Evolutionary conservation across 2,888 invertebrate genomes (phyloP).

Genomic region (Campopleginae sp.): DNA sequence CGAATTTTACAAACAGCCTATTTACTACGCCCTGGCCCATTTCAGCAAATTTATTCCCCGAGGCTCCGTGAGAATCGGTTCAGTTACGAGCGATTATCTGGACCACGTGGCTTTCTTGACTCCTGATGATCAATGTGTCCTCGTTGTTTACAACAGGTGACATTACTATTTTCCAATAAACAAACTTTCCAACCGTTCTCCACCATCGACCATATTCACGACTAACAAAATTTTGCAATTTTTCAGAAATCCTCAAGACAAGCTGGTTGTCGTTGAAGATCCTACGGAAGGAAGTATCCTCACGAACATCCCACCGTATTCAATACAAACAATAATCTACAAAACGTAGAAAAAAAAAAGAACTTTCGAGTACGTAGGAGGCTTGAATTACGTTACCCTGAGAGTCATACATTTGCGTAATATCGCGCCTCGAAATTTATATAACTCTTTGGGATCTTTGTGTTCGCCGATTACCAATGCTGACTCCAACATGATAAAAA

Average conservation of each 20-base stretch:
- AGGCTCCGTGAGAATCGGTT: slow-evolving; percentile 85
- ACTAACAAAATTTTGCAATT: background rate
- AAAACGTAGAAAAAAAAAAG: slow-evolving; percentile 39
- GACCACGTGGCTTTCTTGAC: slow-evolving; percentile 85
- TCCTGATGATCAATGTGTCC: slow-evolving; percentile 85
- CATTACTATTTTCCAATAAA: slow-evolving; percentile 62
- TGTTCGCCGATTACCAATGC: no score
- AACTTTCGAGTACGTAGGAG: background rate
- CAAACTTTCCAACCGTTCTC: background rate
- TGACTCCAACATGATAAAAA: no score
- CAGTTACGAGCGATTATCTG: slow-evolving; percentile 79
- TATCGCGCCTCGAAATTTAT: no score
- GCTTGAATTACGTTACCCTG: background rate
- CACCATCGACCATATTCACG: background rate
- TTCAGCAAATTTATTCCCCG: slow-evolving; percentile 90
- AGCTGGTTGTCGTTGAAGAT: slow-evolving; percentile 82
- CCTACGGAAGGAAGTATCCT: slow-evolving; percentile 79
- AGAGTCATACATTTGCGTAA: background rate
- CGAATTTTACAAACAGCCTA: slow-evolving; percentile 95
- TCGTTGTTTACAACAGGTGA: slow-evolving; percentile 87
- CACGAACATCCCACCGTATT: slow-evolving; percentile 81
- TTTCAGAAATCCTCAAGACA: slow-evolving; percentile 80
- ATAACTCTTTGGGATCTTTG: no score
- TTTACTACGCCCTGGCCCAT: slow-evolving; percentile 94
- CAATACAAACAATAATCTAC: slow-evolving; percentile 84